These are phyloP conservation scores for Drosophila auraria DNA, from an alignment of 1,140 invertebrate species.

Conservation along the genomic window DNA sequence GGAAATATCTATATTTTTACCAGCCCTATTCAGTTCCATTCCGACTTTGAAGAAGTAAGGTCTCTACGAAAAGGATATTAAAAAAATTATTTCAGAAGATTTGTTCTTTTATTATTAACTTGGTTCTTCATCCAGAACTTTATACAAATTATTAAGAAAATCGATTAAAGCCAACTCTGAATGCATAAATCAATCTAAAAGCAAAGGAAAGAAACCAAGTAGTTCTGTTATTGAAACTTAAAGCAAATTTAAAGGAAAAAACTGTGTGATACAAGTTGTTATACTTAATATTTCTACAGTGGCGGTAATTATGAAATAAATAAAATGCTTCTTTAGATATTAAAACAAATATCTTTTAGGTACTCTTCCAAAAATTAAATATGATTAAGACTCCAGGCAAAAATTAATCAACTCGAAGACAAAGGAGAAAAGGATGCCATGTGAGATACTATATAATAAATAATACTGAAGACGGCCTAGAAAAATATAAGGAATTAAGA, in stretches of 20 bases:
- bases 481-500: neutral
- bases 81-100: neutral
- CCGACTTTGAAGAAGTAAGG: neutral
- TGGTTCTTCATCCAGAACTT: no score
- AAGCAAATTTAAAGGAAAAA: neutral
- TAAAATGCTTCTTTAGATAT: neutral
- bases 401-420: neutral
- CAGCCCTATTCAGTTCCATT: slow-evolving; percentile 33
- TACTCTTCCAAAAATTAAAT: neutral
- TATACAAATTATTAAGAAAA: no score
- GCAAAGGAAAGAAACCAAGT: neutral
- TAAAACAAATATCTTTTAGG: neutral
- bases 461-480: no score
- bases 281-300: neutral
- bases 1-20: slow-evolving; percentile 21
- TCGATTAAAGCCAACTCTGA: no score
- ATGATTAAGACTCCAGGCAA: neutral
- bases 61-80: neutral
- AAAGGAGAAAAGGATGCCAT: neutral
- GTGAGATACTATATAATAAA: no score
- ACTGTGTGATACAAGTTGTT: neutral
- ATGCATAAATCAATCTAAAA: neutral
- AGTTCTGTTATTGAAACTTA: neutral
- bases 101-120: neutral
- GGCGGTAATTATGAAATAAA: neutral